Evolutionary conservation across 92 coral and sea anemone genomes (phyloP).

Genomic region (Epizoanthus scotinus): DNA sequence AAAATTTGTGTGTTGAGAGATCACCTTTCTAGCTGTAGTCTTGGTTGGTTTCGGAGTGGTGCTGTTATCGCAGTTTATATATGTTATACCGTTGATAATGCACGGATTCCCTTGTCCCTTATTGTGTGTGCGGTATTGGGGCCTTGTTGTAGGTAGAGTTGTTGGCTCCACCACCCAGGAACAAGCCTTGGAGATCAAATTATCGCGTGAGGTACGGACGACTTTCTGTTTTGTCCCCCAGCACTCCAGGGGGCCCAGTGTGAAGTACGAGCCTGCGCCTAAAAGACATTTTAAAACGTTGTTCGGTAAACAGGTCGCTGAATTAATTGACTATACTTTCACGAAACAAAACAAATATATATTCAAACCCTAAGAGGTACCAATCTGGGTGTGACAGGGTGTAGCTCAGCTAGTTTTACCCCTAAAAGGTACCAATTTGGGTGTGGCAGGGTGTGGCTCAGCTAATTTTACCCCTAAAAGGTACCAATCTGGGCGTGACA

Average conservation of each 20-base stretch:
- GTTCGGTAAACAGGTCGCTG: too few species aligned
- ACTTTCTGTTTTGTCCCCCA: conserved; percentile 60
- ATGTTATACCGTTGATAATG: not conserved
- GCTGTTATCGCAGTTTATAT: not conserved
- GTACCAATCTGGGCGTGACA: too few species aligned
- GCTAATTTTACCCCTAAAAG: too few species aligned
- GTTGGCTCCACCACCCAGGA: conserved; percentile 54
- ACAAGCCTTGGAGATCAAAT: conserved; percentile 43
- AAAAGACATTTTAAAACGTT: too few species aligned
- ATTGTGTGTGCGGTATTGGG: not conserved
- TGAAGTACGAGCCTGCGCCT: conserved; percentile 60
- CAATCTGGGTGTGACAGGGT: too few species aligned
- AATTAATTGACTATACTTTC: too few species aligned
- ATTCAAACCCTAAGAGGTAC: too few species aligned
- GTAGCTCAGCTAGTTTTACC: too few species aligned
- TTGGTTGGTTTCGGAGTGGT: conserved; percentile 11
- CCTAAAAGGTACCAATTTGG: too few species aligned
- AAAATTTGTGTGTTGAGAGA: not conserved
- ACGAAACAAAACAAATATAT: too few species aligned
- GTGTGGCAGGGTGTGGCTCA: too few species aligned
- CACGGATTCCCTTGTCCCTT: not conserved
- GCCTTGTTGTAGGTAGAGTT: conserved; percentile 5
- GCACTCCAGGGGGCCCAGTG: conserved; percentile 90
- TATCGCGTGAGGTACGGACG: conserved; percentile 23
- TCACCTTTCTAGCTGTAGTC: not conserved